Base-by-base conservation (phyloP, 2,797 vertebrate genomes). In the Brotula barbata region DNA sequence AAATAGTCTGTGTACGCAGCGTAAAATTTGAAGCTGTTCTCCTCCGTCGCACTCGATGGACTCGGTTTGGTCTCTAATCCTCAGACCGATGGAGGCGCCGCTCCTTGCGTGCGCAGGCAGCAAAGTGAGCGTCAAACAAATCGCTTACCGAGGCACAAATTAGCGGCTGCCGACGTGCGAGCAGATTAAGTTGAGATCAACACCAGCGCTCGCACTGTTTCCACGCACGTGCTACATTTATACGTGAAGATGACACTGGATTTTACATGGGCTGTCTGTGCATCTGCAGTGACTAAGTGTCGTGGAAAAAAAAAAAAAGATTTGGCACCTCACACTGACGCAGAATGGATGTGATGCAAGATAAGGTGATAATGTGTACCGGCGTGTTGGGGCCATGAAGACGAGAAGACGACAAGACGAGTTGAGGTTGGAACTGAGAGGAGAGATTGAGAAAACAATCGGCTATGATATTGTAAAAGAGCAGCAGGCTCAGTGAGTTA, bases 201-300 rank as follows among this genome's bases (percentile, higher is more conserved):
- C 31, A n/a, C 9, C 5, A 33, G 31, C 31, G 11, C 31, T 10
- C 5, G 9, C 31, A 33, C 31, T 33, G 31, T 36, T 33, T 31
- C 16, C 23, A n/a, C 16, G 37, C 43, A 50, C 11, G 15, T 7
- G 37, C 39, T 31, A 47, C 41, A 47, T 8, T 33, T 58, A 37
- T 36, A 37, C 49, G 50, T 48, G 52, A 55, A 53, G 58, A 23
- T 20, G 14, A 59, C 25, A 23, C 5, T 17, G 41, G 22, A 51
- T 49, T 53, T 71, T 68, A 73, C 53, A 55, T 64, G 25, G 36
- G 17, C 37, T 37, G 41, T 39, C 39, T 59, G 59, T 53, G 49
- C 31, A 19, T 71, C 56, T 71, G 39, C 70, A 61, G 60, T 73
- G 65, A 75, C 48, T 74, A 71, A 73, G 69, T 66, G 69, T 57